These are phyloP conservation scores for Polyodon spathula DNA, from an alignment of 2,113 vertebrate genomes.

Conservation along the genomic window DNA sequence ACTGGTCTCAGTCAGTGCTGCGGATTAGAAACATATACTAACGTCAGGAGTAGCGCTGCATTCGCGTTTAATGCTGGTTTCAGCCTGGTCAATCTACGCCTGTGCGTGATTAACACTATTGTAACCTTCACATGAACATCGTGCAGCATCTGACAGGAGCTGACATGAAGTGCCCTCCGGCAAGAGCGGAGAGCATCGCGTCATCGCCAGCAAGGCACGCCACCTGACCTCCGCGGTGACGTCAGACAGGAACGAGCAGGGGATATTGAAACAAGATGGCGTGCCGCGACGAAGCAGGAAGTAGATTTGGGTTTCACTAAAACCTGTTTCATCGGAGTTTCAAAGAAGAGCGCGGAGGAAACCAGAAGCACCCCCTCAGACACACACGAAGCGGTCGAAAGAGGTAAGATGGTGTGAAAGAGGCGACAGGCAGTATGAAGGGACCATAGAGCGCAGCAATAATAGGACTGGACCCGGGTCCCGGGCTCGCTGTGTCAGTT, in stretches of 20 bases:
- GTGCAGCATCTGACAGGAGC: too few species aligned
- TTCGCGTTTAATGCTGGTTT: too few species aligned
- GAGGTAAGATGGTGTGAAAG: slow-evolving; percentile 34
- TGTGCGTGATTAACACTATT: too few species aligned
- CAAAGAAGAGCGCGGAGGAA: slow-evolving; percentile 6
- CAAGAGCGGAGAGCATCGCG: too few species aligned
- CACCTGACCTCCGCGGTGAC: slow-evolving; percentile 30
- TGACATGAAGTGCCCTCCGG: too few species aligned
- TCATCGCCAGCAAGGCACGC: slow-evolving; percentile 25
- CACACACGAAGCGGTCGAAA: slow-evolving; percentile 36
- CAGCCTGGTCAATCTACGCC: too few species aligned
- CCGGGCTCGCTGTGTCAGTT: too few species aligned
- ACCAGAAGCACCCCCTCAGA: slow-evolving; percentile 31
- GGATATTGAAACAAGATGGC: slow-evolving; percentile 62
- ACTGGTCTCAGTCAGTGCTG: too few species aligned
- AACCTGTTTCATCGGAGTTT: slow-evolving; percentile 23
- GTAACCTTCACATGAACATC: too few species aligned
- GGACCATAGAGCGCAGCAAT: slow-evolving; percentile 23
- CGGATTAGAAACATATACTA: too few species aligned
- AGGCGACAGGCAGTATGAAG: slow-evolving; percentile 10
- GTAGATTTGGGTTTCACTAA: slow-evolving; percentile 50
- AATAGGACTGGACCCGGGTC: too few species aligned
- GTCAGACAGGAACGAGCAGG: slow-evolving; percentile 47
- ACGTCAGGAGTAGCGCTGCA: too few species aligned
- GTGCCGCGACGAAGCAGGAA: slow-evolving; percentile 58